These are phyloP conservation scores for Petrolisthes manimaculis DNA, from an alignment of 2,888 invertebrate species.

Conservation along the genomic window DNA sequence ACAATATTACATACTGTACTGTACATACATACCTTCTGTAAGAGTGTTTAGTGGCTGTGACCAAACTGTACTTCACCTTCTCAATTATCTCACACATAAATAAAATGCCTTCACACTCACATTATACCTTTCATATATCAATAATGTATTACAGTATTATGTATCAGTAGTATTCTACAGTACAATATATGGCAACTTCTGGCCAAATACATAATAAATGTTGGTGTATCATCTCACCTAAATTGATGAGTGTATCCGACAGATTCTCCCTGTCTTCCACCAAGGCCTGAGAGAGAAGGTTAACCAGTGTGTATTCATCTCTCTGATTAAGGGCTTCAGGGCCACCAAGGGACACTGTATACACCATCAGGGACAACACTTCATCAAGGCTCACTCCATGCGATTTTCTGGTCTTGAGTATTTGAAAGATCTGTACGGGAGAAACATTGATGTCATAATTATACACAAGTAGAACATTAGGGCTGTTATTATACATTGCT, in stretches of 20 bases:
- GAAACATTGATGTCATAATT: background rate
- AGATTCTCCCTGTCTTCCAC: conserved; percentile 73
- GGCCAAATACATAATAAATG: too few relatives aligned
- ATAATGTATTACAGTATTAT: too few relatives aligned
- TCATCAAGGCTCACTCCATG: conserved; percentile 74
- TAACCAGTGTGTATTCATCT: conserved; percentile 73
- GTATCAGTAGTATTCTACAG: too few relatives aligned
- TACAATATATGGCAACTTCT: too few relatives aligned
- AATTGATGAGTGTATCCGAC: conserved; percentile 41
- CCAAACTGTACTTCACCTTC: too few relatives aligned
- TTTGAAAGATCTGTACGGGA: conserved; percentile 73
- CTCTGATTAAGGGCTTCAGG: conserved; percentile 68
- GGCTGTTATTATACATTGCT: background rate
- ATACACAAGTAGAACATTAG: background rate
- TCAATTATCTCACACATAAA: too few relatives aligned
- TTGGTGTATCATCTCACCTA: conserved; percentile 41
- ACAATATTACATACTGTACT: background rate
- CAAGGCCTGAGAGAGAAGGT: conserved; percentile 74
- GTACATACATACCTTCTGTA: too few relatives aligned
- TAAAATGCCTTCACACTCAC: too few relatives aligned
- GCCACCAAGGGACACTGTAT: conserved; percentile 77
- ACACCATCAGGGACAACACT: conserved; percentile 75
- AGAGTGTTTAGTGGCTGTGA: too few relatives aligned
- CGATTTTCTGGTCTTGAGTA: conserved; percentile 74
- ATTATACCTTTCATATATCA: too few relatives aligned